Base-by-base conservation (phyloP, 2,797 vertebrate genomes). In the Nasua narica region DNA sequence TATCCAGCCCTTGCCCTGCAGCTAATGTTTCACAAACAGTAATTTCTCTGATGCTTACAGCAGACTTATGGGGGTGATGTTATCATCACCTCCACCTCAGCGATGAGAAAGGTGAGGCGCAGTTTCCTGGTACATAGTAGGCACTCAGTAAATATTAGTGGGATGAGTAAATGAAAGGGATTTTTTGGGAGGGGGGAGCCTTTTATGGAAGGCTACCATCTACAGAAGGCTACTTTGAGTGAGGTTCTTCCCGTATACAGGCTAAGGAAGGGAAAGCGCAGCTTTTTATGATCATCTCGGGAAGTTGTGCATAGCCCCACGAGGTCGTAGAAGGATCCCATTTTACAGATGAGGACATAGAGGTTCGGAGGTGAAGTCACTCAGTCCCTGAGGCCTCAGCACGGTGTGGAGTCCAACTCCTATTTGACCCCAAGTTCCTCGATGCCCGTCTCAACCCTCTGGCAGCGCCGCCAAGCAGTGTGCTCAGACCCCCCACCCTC, bases 281-380 rank as follows among this genome's bases (percentile, higher is more conserved):
- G 32, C 16, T 32, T 81, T 50, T 70, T 8, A 43, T 8, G 52
- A 48, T 65, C 16, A 7, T 7, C 46, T 25, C 2, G 5, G 7
- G 37, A 3, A 27, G 69, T 18, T 35, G n/a, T 3, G 69, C 37
- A 40, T 14, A 70, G 21, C 35, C 21, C 56, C 1, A 1, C 10
- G 48, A 23, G 40, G 52, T 15, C 11, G 15, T 5, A 18, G 52
- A 1, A 25, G 32, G n/a, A 43, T 56, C 52, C 90, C 82, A 25
- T 48, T 87, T 94, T 52, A 82, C 77, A 27, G 60, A 81, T 48
- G 87, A 89, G 85, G 72, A 89, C 40, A 35, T 25, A 60, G 72
- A 86, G 90, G 69, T 35, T 87, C 1, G 4, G 43, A 50, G 37
- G 60, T 25, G 3, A 10, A 1, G 46, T 56, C 70, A 21, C 69